These are phyloP conservation scores for Apus apus DNA, from an alignment of 2,113 vertebrate species.

Conservation along the genomic window DNA sequence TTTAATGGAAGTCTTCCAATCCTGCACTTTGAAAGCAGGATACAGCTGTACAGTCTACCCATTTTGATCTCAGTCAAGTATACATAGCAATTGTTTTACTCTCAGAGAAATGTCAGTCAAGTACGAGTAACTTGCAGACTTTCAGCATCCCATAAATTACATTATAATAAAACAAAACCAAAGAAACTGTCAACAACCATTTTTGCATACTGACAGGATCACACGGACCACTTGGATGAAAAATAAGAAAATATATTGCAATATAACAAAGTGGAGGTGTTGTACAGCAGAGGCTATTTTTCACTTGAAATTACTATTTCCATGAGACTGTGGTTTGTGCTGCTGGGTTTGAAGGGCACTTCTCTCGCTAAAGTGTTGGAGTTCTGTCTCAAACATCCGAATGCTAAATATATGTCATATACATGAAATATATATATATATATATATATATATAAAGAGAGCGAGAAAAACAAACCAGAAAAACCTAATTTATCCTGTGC, in stretches of 20 bases:
- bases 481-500: background rate
- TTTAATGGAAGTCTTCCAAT: conserved; percentile 61
- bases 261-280: background rate
- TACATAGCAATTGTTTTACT: conserved; percentile 15
- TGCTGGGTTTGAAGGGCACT: background rate
- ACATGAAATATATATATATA: background rate
- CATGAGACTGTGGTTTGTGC: accelerated
- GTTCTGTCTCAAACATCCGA: background rate
- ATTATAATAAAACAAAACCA: conserved; percentile 28
- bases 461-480: background rate
- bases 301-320: background rate
- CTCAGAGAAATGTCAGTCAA: conserved; percentile 18
- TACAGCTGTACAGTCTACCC: background rate
- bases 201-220: conserved; percentile 20
- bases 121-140: background rate
- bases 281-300: background rate
- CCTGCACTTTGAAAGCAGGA: conserved; percentile 21
- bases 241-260: background rate
- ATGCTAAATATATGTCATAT: background rate
- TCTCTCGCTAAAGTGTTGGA: background rate
- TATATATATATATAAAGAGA: background rate
- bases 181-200: background rate
- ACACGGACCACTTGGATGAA: background rate
- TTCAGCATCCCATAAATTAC: conserved; percentile 20
- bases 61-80: conserved; percentile 41